Evolutionary conservation across 2,888 invertebrate genomes (phyloP).

Genomic region (Nowickia ferox): DNA sequence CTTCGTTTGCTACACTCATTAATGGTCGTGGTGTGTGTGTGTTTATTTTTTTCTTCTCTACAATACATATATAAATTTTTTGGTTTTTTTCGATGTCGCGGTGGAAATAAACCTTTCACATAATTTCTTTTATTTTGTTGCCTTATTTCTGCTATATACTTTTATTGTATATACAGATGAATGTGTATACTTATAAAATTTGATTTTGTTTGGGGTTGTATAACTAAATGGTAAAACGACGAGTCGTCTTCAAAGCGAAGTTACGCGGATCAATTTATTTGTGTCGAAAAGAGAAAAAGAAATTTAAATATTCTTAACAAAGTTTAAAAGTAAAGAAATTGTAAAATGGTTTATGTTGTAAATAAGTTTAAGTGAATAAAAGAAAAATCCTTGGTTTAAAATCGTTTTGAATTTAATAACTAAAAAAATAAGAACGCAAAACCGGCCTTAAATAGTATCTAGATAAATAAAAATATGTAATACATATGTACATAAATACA

Average conservation of each 20-base stretch:
- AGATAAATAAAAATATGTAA: constrained; percentile 51
- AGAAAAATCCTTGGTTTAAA: constrained; percentile 52
- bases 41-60: constrained; percentile 35
- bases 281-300: constrained; percentile 10
- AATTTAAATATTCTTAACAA: not conserved
- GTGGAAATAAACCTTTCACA: constrained; percentile 62
- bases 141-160: constrained; percentile 31
- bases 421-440: constrained; percentile 38
- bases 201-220: constrained; percentile 59
- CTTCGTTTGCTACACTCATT: constrained; percentile 77
- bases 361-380: constrained; percentile 11
- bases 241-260: constrained; percentile 50
- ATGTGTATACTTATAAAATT: constrained; percentile 17
- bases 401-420: constrained; percentile 48
- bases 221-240: constrained; percentile 50
- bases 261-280: constrained; percentile 10
- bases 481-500: too few relatives aligned
- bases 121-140: constrained; percentile 48
- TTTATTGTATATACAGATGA: constrained; percentile 10
- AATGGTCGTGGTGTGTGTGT: constrained; percentile 75
- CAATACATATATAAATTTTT: constrained; percentile 28
- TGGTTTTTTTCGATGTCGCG: constrained; percentile 52
- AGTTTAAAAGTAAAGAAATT: not conserved
- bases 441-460: constrained; percentile 71
- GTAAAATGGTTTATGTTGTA: too few relatives aligned